These are phyloP conservation scores for Pollenia griseotomentosa DNA, from an alignment of 2,888 invertebrate species.

Conservation along the genomic window DNA sequence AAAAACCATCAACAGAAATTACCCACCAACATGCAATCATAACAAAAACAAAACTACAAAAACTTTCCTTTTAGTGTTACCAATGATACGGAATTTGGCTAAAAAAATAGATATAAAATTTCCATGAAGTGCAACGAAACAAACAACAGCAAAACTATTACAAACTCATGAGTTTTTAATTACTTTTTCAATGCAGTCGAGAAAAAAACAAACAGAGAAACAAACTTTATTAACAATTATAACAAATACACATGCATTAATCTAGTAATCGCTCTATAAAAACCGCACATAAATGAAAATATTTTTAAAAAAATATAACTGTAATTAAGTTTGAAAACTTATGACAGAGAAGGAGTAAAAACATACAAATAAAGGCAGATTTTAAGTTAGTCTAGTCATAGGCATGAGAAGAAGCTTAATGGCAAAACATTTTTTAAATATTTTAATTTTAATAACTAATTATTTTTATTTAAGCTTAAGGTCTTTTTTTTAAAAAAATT, in stretches of 20 bases:
- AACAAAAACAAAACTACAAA: slow-evolving; percentile 17
- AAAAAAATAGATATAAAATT: neutral
- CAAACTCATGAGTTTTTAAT: slow-evolving; percentile 61
- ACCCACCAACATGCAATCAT: slow-evolving; percentile 48
- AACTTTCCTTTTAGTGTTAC: slow-evolving; percentile 8
- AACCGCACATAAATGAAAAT: too few relatives aligned
- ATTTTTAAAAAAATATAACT: neutral
- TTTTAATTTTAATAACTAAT: too few relatives aligned
- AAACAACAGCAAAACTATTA: slow-evolving; percentile 25
- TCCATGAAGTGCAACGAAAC: slow-evolving; percentile 14
- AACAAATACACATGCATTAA: slow-evolving; percentile 6
- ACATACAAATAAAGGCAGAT: too few relatives aligned
- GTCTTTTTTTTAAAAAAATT: too few relatives aligned
- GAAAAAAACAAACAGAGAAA: neutral
- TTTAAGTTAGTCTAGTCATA: too few relatives aligned
- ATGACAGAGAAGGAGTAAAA: too few relatives aligned
- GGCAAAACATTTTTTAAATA: too few relatives aligned
- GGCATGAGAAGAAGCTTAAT: too few relatives aligned
- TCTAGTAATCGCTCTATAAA: neutral
- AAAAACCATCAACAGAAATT: slow-evolving; percentile 24
- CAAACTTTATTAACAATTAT: slow-evolving; percentile 16
- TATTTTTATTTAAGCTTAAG: too few relatives aligned
- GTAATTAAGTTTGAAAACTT: slow-evolving; percentile 27
- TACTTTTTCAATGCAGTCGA: slow-evolving; percentile 58
- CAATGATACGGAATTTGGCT: neutral